Evolutionary conservation across 1,140 invertebrate genomes (phyloP), one percentile per base, ranked within the genome.

Genomic region (Epicauta chinensis): DNA sequence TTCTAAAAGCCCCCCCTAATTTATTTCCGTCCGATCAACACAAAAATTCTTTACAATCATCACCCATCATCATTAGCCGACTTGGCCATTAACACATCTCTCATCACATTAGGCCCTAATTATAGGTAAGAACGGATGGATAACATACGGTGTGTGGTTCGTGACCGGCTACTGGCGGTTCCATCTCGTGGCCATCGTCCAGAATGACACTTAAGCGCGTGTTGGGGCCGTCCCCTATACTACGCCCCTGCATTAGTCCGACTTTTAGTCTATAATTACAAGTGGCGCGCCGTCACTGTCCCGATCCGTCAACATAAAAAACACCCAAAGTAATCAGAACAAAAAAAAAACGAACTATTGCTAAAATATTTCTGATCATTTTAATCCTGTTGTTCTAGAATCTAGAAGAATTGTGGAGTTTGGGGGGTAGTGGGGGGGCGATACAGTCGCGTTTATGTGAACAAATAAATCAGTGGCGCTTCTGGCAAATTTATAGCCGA

Each of bases 401-500:
- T 17, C 37, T 30, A 13, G 12, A 17, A 9, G 45, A 31, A 35
- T 29, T 17, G 16, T 17, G n/a, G 16, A 1, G 17, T 9, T 12
- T 23, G 52, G 12, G 46, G 41, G 35, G 40, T 40, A n/a, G 32
- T 37, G 36, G 30, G 40, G 34, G 42, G 23, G 17, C 40, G 47
- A 53, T 52, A 56, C 49, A 52, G 36, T 52, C 53, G 56, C 68
- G 66, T 70, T 70, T 70, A 70, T 67, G 66, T 65, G 67, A 62
- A 67, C 66, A 60, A 64, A 70, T 70, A 70, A 70, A 70, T 70
- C 68, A 70, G 68, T 58, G 62, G 65, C 61, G 68, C 67, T 70
- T 69, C 68, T 70, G 68, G 63, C 67, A 67, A 70, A 70, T 70
- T 70, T 70, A 70, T 70, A 59, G 67, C 60, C 59, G 53, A 69